These are phyloP conservation scores for Drosophila ohnishii DNA, from an alignment of 1,140 invertebrate species.

Conservation along the genomic window DNA sequence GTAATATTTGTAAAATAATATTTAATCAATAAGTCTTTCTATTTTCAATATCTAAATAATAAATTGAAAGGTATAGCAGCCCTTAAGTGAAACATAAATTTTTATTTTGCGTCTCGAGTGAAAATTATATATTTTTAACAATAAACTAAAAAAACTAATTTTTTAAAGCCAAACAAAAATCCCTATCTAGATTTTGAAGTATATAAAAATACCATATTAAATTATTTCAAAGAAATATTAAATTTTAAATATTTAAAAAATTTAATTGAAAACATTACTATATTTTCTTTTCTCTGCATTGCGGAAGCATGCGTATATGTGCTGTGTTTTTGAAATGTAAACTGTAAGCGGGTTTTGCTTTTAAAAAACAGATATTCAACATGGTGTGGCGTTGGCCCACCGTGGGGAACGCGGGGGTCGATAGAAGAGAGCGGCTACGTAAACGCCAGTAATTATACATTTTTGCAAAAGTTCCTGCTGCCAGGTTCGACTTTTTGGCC, in stretches of 20 bases:
- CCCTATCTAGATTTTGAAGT: not conserved
- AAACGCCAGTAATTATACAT: constrained; percentile 63
- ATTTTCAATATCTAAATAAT: not conserved
- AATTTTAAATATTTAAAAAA: too few relatives aligned
- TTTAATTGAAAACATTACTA: not conserved
- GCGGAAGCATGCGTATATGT: constrained; percentile 21
- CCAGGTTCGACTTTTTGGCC: constrained; percentile 41
- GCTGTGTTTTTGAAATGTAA: constrained; percentile 51
- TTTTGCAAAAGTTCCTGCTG: constrained; percentile 49
- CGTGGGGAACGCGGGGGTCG: not conserved
- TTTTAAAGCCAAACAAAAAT: not conserved
- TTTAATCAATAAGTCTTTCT: not conserved
- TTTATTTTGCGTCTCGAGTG: too few relatives aligned
- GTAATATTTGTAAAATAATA: not conserved
- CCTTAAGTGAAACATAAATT: too few relatives aligned
- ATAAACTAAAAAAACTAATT: too few relatives aligned
- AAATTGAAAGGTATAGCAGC: not conserved
- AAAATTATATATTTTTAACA: too few relatives aligned
- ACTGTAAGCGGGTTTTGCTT: constrained; percentile 57
- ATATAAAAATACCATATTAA: not conserved
- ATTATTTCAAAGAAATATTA: not conserved
- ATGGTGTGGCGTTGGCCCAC: constrained; percentile 9
- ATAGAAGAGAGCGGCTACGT: constrained; percentile 27
- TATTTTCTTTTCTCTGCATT: constrained; percentile 2
- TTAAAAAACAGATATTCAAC: constrained; percentile 57